Base-by-base conservation (phyloP, 2,797 vertebrate species). In the Lagorchestes hirsutus region DNA sequence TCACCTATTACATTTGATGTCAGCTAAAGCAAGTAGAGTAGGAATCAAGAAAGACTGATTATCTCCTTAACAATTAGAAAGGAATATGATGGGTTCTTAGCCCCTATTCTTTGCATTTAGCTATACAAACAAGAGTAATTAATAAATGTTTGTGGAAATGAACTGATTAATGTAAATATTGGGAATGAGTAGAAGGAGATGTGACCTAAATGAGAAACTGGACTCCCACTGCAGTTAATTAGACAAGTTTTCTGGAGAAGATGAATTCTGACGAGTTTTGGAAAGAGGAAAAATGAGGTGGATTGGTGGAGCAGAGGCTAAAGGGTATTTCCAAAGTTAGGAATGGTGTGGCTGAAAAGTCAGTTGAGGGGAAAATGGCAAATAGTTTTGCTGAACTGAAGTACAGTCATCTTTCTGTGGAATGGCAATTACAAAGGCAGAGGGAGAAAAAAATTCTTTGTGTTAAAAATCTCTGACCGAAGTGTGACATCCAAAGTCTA, bases 151-250 rank as follows among this genome's bases (percentile, higher is more conserved):
- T 87, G 40, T 87, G 50, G 74, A 87, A 87, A 50, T 87, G 40
- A 87, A 87, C 40, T 87, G 74, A 87, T 87, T 87, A 87, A 87
- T 87, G 22, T 87, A 87, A 87, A 87, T 87, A 28, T 27, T 87
- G 22, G 74, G 40, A 87, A 87, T n/a, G 24, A 50, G 22, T 27
- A 27, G 50, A 87, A 87, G n/a, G 74, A 82, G 24, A 87, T 46
- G 40, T 50, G 40, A 50, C 40, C 74, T 87, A 87, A 87, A 50
- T 46, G 40, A 87, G 22, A 50, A 87, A 50, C 40, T 87, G 24
- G 40, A 87, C 40, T 46, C 0, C 0, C 40, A 46, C 40, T 82
- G 40, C 10, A 87, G 40, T 50, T 50, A 87, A 87, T 50, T 46
- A 5, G 74, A 50, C 10, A 50, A 87, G 40, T 87, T 87, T 87